These are phyloP conservation scores for Formica selysi DNA, from an alignment of 1,140 invertebrate genomes.

Conservation along the genomic window DNA sequence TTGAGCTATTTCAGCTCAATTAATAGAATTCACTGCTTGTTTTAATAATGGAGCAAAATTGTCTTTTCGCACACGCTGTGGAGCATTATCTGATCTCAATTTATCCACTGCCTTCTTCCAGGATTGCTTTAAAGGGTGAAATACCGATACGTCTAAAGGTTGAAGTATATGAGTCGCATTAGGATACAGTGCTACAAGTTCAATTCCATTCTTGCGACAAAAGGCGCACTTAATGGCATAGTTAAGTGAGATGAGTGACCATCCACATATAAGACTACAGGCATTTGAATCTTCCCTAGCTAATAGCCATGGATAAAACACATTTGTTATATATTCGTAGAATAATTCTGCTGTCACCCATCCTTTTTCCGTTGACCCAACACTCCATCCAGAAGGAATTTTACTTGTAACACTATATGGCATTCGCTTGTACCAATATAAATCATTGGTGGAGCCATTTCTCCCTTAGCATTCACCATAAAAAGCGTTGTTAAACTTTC, in stretches of 20 bases:
- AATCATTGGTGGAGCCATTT: constrained; percentile 49
- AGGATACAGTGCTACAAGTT: constrained; percentile 78
- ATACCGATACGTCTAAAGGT: constrained; percentile 78
- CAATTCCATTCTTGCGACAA: constrained; percentile 75
- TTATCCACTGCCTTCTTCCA: background rate
- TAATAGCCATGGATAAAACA: constrained; percentile 80
- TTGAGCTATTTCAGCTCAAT: background rate
- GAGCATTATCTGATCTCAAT: constrained; percentile 2
- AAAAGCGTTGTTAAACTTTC: constrained; percentile 31
- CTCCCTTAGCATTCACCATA: constrained; percentile 34
- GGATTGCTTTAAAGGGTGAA: constrained; percentile 71
- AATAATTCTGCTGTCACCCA: constrained; percentile 82
- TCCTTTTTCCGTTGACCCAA: constrained; percentile 71
- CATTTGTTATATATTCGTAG: constrained; percentile 81
- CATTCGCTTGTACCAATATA: constrained; percentile 39
- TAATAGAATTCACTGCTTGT: background rate
- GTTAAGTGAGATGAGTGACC: constrained; percentile 80
- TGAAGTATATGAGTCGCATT: constrained; percentile 72
- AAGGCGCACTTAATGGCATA: constrained; percentile 72
- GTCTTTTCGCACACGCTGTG: background rate
- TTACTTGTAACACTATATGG: constrained; percentile 53
- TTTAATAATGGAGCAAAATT: background rate
- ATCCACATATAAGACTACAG: constrained; percentile 82
- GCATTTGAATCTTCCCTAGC: constrained; percentile 73
- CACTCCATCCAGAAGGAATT: too few species aligned